These are phyloP conservation scores for Melieria omissa DNA, from an alignment of 2,888 invertebrate genomes.

Conservation along the genomic window DNA sequence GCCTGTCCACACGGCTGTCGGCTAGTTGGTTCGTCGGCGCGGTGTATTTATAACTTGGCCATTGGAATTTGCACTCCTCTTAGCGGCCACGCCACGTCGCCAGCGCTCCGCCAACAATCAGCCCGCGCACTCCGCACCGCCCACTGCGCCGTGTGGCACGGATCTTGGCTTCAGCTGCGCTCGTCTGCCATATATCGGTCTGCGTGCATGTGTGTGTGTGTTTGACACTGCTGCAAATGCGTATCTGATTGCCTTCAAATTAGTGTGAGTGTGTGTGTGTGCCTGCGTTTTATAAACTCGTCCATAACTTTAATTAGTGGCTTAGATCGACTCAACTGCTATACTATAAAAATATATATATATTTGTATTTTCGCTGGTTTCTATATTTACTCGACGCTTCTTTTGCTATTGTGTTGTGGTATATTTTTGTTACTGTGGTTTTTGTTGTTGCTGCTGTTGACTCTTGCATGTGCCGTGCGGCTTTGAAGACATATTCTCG, in stretches of 20 bases:
- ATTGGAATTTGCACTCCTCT: constrained; percentile 22
- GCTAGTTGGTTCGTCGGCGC: background rate
- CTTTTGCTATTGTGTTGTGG: background rate
- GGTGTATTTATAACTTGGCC: constrained; percentile 8
- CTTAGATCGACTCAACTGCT: background rate
- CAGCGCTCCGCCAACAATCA: background rate
- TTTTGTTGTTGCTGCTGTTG: constrained; percentile 1
- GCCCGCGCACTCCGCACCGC: background rate
- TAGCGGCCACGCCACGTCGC: background rate
- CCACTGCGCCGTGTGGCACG: background rate
- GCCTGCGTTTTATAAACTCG: constrained; percentile 18
- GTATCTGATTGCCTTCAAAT: constrained; percentile 34
- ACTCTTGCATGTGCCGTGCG: background rate
- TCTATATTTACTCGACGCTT: background rate
- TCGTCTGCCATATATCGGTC: background rate
- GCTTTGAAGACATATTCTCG: constrained; percentile 28
- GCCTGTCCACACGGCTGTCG: background rate
- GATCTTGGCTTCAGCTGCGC: background rate
- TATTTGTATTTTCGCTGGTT: background rate
- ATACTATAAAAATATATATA: background rate
- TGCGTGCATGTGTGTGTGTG: background rate
- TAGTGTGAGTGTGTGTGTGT: constrained; percentile 19
- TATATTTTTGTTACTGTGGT: background rate
- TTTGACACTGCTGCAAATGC: background rate
- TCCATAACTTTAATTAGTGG: constrained; percentile 29